These are phyloP conservation scores for Erebia ligea DNA, from an alignment of 2,888 invertebrate genomes.

Conservation along the genomic window DNA sequence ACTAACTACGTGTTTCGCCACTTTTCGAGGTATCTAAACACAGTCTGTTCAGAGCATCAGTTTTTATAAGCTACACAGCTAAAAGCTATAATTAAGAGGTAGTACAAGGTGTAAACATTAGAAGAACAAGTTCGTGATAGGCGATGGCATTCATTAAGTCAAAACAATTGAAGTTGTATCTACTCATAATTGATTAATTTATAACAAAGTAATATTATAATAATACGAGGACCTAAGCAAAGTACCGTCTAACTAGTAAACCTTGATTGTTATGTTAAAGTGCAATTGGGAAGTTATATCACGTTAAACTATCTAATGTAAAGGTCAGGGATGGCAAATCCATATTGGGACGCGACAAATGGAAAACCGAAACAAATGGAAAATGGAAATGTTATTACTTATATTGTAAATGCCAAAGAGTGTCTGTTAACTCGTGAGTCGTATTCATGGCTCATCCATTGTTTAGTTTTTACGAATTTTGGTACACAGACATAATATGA, in stretches of 20 bases:
- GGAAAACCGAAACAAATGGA: not conserved
- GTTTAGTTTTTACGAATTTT: no score
- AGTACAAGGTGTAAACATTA: not conserved
- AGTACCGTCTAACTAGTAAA: not conserved
- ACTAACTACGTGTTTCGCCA: no score
- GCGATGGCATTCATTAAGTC: not conserved
- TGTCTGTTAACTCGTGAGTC: not conserved
- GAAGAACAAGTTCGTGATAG: not conserved
- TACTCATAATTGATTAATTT: not conserved
- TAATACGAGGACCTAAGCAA: not conserved
- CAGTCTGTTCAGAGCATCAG: not conserved
- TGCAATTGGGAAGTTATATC: not conserved
- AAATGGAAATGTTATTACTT: not conserved
- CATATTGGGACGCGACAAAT: not conserved
- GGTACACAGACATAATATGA: no score
- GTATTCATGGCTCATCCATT: no score
- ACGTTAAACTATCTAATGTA: not conserved
- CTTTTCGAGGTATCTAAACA: no score
- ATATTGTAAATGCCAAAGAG: not conserved
- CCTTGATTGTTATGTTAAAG: not conserved
- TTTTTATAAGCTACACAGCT: not conserved
- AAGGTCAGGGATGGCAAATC: not conserved
- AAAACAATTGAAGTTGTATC: constrained; percentile 11
- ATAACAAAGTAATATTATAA: constrained; percentile 1
- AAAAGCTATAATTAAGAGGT: not conserved